Conservation (phyloP, 2,797 vertebrate species). For the Gymnothorax reevesii region DNA sequence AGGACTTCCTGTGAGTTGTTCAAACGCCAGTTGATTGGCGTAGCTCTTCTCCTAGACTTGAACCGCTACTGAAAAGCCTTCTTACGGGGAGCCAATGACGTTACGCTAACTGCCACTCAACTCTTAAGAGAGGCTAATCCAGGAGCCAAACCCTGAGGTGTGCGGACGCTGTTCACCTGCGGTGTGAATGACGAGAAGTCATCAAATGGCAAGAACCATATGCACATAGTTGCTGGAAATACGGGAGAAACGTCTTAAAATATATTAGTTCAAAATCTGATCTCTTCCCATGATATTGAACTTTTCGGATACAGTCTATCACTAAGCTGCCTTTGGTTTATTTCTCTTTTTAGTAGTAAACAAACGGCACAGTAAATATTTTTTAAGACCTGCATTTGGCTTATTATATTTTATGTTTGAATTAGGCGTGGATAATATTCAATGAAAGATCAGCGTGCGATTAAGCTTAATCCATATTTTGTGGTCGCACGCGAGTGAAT, state of each 20-base stretch:
- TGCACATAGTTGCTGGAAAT: conserved; percentile 21
- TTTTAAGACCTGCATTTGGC: background rate
- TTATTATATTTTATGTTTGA: background rate
- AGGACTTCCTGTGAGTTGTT: conserved; percentile 48
- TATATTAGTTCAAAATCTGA: conserved; percentile 18
- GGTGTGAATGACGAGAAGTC: conserved; percentile 39
- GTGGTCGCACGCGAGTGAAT: background rate
- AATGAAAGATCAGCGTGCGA: background rate
- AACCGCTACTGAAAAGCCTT: conserved; percentile 59
- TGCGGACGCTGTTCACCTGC: conserved; percentile 30
- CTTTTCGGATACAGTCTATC: background rate
- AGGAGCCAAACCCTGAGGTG: conserved; percentile 50
- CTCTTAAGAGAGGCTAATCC: conserved; percentile 53
- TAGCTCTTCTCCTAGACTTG: conserved; percentile 69
- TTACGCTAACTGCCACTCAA: conserved; percentile 68
- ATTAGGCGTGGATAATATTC: background rate
- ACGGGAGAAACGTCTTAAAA: conserved; percentile 13
- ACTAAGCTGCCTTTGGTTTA: background rate
- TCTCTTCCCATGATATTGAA: conserved; percentile 8
- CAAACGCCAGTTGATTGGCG: conserved; percentile 67
- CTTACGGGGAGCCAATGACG: conserved; percentile 70
- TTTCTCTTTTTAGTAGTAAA: background rate
- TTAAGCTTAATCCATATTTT: background rate
- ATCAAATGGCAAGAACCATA: conserved; percentile 33
- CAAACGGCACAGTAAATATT: background rate